These are phyloP conservation scores for Margarornis squamiger DNA, from an alignment of 2,797 vertebrate species.

Conservation along the genomic window DNA sequence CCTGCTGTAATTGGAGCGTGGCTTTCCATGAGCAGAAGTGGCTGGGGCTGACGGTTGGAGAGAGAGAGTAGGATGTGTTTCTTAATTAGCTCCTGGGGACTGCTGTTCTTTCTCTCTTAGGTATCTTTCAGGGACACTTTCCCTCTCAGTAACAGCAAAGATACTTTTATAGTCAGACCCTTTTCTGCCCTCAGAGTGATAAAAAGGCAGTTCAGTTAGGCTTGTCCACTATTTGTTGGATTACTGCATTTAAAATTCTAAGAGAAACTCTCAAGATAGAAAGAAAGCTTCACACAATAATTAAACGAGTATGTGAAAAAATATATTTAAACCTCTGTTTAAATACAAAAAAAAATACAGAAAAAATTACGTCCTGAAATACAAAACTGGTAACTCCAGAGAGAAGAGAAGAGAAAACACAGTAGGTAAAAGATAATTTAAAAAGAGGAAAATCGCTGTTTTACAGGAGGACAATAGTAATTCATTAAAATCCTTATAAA, in stretches of 20 bases:
- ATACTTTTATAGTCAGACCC: background rate
- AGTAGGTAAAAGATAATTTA: background rate
- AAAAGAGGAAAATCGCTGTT: background rate
- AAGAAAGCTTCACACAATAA: background rate
- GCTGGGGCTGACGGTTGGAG: background rate
- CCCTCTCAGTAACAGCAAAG: background rate
- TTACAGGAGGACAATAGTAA: background rate
- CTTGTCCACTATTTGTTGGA: background rate
- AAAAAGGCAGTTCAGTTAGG: background rate
- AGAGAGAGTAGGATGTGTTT: background rate
- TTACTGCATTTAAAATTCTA: background rate
- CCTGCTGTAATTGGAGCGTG: background rate
- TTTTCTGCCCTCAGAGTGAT: background rate
- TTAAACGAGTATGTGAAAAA: background rate
- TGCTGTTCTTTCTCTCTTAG: background rate
- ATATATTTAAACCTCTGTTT: background rate
- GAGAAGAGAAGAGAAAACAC: background rate
- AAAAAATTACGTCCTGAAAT: background rate
- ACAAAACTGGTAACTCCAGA: background rate
- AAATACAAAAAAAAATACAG: background rate
- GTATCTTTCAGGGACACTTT: background rate
- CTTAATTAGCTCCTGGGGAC: background rate
- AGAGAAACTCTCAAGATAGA: background rate
- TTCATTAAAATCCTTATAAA: slow-evolving; percentile 9
- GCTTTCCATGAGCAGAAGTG: rapidly evolving